Evolutionary conservation across 1,140 invertebrate species (phyloP), one percentile per base, ranked within the genome.

Genomic region (Papilio polyxenes): DNA sequence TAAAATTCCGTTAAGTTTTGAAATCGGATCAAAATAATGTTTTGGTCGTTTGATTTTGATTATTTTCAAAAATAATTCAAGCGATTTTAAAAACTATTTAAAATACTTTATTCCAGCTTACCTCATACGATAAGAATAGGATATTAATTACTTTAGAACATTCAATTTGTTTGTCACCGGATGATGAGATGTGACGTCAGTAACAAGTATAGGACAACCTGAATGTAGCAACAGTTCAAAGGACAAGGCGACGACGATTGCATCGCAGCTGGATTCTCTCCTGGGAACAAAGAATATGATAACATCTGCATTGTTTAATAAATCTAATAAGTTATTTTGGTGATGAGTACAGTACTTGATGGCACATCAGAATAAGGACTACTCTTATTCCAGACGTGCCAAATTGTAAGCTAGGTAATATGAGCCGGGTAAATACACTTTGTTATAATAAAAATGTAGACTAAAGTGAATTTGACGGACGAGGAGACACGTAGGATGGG

Each of bases 221-320:
- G 83, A 48, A 86, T 77, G 78, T 85, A 85, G 31, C 89, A 83
- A 65, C 40, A 84, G 77, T 49, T 83, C 82, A 89, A 84, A 78
- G 86, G 89, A 69, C 85, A 90, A 11, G 90, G 88, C 7, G 92
- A 93, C 65, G 92, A 92, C 0, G 92, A 94, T 86, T 94, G 93
- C 92, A 95, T 95, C 3, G 94, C 95, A n/a, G 92, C 94, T 84
- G 92, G 94, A 82, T 95, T 94, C 87, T 95, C 94, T 87, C 92
- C 94, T 95, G 90, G 17, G 85, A 87, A 84, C 87, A 89, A 88
- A 81, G 79, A 65, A n/a, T 6, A 23, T 44, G 82, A 81, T 84
- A 48, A 31, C 17, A 17, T 11, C 3, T 72, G 23, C 31, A 65
- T 13, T 59, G 6, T 4, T 51, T 51, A 13, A 51, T 15, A 13